Conservation (phyloP, 2,797 vertebrate genomes). For the Sebastes wilsoni region DNA sequence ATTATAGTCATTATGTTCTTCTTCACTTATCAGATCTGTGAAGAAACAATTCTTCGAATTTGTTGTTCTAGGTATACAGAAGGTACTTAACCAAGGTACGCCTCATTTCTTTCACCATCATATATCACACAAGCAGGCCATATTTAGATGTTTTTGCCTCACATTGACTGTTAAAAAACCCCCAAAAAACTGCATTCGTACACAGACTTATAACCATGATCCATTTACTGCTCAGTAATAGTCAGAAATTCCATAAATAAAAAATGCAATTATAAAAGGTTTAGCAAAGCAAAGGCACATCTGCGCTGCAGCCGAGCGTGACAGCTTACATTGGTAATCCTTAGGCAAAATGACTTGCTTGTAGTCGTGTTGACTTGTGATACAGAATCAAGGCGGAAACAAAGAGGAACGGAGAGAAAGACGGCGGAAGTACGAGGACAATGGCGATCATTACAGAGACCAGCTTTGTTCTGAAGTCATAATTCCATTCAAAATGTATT, state of each 20-base stretch:
- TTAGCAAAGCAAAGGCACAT: constrained; percentile 67
- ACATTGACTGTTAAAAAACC: not conserved
- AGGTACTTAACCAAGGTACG: not conserved
- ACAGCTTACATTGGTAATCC: constrained; percentile 77
- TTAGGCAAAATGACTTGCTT: constrained; percentile 56
- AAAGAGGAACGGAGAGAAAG: constrained; percentile 14
- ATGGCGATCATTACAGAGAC: not conserved
- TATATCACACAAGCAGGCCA: constrained; percentile 15
- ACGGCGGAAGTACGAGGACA: not conserved
- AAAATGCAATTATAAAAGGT: constrained; percentile 75
- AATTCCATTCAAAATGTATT: not conserved
- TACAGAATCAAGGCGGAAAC: constrained; percentile 51
- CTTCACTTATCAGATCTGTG: not conserved
- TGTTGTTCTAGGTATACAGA: not conserved
- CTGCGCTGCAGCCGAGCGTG: constrained; percentile 61
- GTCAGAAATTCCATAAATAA: constrained; percentile 51
- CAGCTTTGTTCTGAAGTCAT: not conserved
- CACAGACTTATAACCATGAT: constrained; percentile 10
- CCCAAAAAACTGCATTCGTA: not conserved
- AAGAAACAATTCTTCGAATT: not conserved
- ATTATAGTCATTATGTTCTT: not conserved
- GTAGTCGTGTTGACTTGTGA: constrained; percentile 67
- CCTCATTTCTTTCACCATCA: constrained; percentile 14
- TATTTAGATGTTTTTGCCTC: constrained; percentile 1
- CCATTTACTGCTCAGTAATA: constrained; percentile 34